A percentile compares a stretch with the other conserved stretches of the same genome.
phyloP scores from a whole-genome alignment of 2,113 vertebrate genomes.

The Penelope pileata region DNA sequence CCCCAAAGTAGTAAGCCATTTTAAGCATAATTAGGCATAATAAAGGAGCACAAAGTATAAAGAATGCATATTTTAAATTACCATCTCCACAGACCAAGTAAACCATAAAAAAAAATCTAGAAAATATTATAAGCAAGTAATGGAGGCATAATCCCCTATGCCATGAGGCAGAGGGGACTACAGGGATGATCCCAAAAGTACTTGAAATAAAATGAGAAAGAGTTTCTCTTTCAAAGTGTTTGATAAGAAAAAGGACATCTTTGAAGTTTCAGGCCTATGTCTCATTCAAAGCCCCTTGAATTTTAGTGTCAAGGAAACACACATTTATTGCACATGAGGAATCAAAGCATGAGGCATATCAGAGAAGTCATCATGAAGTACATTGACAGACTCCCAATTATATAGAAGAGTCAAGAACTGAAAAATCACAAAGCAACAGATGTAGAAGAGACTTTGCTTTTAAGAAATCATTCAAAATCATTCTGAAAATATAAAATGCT shows the following conservation, averaged over 20 bases:
- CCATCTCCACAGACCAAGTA: neutral
- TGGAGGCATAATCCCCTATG: neutral
- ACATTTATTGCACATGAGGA: neutral
- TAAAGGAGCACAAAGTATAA: neutral
- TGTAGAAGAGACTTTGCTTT: neutral
- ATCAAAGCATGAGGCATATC: neutral
- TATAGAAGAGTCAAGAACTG: neutral
- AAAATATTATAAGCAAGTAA: neutral
- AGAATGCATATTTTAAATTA: neutral
- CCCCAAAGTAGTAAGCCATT: neutral
- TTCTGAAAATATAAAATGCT: conserved; percentile 1
- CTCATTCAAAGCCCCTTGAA: neutral
- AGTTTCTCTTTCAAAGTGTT: neutral
- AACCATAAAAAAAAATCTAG: neutral
- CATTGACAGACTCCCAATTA: neutral
- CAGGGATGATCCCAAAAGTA: neutral
- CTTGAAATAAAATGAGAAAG: neutral
- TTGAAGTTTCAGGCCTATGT: neutral
- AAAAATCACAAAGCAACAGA: neutral
- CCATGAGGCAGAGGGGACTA: neutral
- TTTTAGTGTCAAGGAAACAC: neutral
- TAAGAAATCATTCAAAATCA: neutral
- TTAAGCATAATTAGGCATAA: neutral
- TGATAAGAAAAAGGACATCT: neutral
- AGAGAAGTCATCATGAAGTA: neutral